Percentiles rank a stretch among this genome's conserved stretches.
phyloP scores from a whole-genome alignment of 2,888 invertebrate genomes.

The Drepana falcataria region DNA sequence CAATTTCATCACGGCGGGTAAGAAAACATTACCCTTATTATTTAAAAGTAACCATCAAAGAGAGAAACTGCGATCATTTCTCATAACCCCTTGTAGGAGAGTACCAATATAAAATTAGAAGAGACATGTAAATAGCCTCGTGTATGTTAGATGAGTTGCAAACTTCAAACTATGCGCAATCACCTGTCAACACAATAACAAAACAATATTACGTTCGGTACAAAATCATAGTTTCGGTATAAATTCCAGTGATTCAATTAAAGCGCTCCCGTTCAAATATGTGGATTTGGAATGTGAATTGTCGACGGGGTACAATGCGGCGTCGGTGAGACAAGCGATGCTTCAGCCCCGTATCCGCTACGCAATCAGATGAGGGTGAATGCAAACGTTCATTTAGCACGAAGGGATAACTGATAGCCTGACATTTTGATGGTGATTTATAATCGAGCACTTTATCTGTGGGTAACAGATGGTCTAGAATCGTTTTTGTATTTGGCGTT shows the following conservation, averaged over 20 bases:
- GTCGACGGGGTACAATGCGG: neutral
- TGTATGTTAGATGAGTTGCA: too few species aligned
- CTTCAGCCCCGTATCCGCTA: conserved; percentile 18
- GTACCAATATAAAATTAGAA: too few species aligned
- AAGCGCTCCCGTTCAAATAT: conserved; percentile 2
- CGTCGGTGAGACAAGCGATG: neutral
- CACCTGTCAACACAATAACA: neutral
- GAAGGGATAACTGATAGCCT: conserved; percentile 1
- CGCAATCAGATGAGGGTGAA: conserved; percentile 28
- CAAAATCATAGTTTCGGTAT: conserved; percentile 3
- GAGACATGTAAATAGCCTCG: too few species aligned
- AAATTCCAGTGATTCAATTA: conserved; percentile 6
- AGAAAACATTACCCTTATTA: too few species aligned
- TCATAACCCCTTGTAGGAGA: too few species aligned
- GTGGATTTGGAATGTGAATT: neutral
- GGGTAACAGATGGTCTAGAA: neutral
- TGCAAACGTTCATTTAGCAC: conserved; percentile 25
- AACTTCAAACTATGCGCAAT: conserved; percentile 3
- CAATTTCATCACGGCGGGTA: too few species aligned
- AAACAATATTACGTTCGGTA: neutral
- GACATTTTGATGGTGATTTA: conserved; percentile 3
- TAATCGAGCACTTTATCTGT: neutral
- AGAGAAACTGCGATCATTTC: too few species aligned
- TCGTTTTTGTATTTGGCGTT: neutral
- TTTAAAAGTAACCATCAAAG: too few species aligned